A percentile compares a stretch with the other conserved stretches of the same genome.
Evolutionary conservation across 2,797 vertebrate genomes (phyloP).

Genomic region (Protosalanx chinensis): DNA sequence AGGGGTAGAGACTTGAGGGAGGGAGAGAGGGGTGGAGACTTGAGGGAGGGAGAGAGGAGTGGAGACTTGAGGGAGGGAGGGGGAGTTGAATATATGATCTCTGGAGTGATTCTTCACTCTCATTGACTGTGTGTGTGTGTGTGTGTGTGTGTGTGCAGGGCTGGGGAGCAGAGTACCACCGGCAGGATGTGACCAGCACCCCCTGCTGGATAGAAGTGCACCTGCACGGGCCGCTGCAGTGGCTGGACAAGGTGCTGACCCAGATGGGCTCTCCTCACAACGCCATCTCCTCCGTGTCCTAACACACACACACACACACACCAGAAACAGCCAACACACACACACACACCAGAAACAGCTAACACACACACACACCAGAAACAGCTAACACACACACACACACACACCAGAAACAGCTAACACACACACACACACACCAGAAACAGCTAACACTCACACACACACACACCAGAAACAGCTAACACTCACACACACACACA

Average conservation of each 20-base stretch:
- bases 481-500: background rate
- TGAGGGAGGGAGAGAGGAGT: no score
- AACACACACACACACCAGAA: constrained; percentile 66
- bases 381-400: constrained; percentile 32
- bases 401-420: constrained; percentile 73
- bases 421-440: constrained; percentile 66
- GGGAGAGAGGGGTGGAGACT: no score
- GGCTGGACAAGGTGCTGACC: constrained; percentile 85
- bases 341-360: background rate
- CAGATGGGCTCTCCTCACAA: constrained; percentile 85
- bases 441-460: constrained; percentile 71
- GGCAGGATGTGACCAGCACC: constrained; percentile 83
- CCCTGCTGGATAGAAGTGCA: constrained; percentile 86
- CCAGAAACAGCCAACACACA: background rate
- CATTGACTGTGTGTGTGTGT: background rate
- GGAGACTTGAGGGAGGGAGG: no score
- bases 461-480: background rate
- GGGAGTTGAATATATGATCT: no score
- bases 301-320: constrained; percentile 37
- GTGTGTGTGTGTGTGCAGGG: constrained; percentile 49
- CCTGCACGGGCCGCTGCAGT: constrained; percentile 81
- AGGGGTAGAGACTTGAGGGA: no score
- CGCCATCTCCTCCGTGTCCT: constrained; percentile 83
- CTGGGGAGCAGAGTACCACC: constrained; percentile 83
- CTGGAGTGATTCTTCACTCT: background rate